Evolutionary conservation across 2,113 vertebrate genomes (phyloP).

Genomic region (Benitochromis conjunctus): DNA sequence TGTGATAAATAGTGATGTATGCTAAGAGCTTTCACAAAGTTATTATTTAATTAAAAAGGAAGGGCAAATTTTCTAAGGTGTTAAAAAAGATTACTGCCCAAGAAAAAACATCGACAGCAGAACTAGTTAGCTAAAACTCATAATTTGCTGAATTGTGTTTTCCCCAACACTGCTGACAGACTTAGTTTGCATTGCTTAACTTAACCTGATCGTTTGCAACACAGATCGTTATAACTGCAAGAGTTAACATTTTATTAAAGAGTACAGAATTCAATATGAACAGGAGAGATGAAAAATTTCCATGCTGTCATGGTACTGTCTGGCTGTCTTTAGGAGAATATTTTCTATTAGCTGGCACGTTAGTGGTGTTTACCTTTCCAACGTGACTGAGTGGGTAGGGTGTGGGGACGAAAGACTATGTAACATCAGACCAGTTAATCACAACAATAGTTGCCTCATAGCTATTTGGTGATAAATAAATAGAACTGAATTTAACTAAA

Average conservation of each 20-base stretch:
- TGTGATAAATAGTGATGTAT: not conserved
- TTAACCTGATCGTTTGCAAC: not conserved
- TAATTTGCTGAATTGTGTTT: not conserved
- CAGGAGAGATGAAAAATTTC: not conserved
- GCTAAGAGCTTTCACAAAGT: not conserved
- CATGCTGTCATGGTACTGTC: not conserved
- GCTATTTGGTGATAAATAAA: not conserved
- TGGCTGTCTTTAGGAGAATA: not conserved
- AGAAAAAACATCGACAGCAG: not conserved
- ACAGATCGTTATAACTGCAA: not conserved
- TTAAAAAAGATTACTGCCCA: not conserved
- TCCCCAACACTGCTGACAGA: not conserved
- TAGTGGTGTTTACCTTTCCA: not conserved
- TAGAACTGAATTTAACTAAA: not conserved
- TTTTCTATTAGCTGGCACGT: not conserved
- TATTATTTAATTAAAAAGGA: not conserved
- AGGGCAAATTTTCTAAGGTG: not conserved
- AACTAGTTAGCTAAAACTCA: not conserved
- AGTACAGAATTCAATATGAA: not conserved
- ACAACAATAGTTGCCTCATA: not conserved
- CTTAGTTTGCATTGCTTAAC: not conserved
- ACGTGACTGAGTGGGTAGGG: not conserved
- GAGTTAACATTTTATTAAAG: not conserved
- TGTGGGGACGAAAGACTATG: not conserved
- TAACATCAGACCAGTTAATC: not conserved